Base-by-base conservation (phyloP, 2,888 invertebrate genomes). In the Epirrhoe alternata region DNA sequence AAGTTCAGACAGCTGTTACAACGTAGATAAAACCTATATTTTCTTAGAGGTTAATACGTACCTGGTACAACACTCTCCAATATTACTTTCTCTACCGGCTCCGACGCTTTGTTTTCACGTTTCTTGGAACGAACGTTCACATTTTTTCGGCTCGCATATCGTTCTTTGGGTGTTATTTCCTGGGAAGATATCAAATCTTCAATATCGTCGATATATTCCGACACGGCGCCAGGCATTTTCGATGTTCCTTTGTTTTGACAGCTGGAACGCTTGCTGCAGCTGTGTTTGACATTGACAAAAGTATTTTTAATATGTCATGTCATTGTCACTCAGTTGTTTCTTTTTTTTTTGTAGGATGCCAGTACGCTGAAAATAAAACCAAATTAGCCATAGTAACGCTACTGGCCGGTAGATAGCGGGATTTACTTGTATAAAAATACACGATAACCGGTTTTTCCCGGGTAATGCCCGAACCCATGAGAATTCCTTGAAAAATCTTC, bases 181-280 rank as follows among this genome's bases (percentile, higher is more conserved):
- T 97, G 96, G 0, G 96, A 94, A 30, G 96, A 96, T 89, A 97
- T 96, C 77, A 97, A 91, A 93, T 97, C 97, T 88, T 97, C 97
- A 69, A 97, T 97, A 88, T 97, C 97, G 64, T 96, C 96, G 73
- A 97, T 95, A 76, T 95, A 95, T 90, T 96, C 96, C 76, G 92
- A 93, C 82, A 95, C 95, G 67, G 93, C 94, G 74, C 90, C 88
- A 78, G 94, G 90, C 95, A 95, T 95, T 82, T 88, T 93, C 35
- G 33, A 73, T 66, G 30, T 38, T 47, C 24, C 63, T 66, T 76
- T 73, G 70, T 75, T 77, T 76, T 77, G 73, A 76, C 52, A 51
- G 45, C 47, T 58, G 53, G 31, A 30, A 2, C 16, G 12, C 14
- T 47, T 73, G 76, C 65, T 56, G 31, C 66, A 64, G 16, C 51